These are phyloP conservation scores for Epinephelus moara DNA, from an alignment of 2,113 vertebrate species.

Conservation along the genomic window DNA sequence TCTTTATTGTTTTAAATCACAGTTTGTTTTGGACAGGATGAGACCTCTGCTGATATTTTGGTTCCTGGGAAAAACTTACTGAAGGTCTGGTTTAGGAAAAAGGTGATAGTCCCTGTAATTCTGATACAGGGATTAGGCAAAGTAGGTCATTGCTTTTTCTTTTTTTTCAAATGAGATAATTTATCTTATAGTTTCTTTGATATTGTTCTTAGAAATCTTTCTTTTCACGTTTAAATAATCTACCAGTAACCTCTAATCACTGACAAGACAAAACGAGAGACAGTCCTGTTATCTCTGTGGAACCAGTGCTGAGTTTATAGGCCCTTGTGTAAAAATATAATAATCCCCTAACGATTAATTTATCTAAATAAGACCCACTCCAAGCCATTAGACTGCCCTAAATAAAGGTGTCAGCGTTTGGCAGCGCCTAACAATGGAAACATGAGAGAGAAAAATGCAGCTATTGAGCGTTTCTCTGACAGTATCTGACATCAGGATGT, in stretches of 20 bases:
- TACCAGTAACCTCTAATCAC: not conserved
- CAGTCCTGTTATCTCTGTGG: not conserved
- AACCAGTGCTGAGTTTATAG: not conserved
- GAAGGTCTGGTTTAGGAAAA: no score
- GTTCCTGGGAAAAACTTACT: no score
- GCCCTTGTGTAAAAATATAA: not conserved
- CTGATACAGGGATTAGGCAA: not conserved
- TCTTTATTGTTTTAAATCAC: no score
- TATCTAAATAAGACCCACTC: not conserved
- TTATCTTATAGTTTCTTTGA: not conserved
- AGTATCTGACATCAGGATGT: constrained; percentile 30
- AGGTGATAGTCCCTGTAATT: not conserved
- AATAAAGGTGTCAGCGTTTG: not conserved
- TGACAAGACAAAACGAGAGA: not conserved
- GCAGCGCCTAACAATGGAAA: not conserved
- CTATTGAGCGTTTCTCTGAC: not conserved
- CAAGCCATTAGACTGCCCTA: not conserved
- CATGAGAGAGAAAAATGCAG: constrained; percentile 12
- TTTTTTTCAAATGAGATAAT: not conserved
- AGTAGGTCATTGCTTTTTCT: not conserved
- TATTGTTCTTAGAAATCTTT: not conserved
- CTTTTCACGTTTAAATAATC: not conserved
- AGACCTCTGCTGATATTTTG: no score
- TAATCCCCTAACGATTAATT: not conserved
- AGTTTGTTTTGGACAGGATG: no score